phyloP scores from a whole-genome alignment of 2,888 invertebrate genomes.

The Sussaba pulchella region DNA sequence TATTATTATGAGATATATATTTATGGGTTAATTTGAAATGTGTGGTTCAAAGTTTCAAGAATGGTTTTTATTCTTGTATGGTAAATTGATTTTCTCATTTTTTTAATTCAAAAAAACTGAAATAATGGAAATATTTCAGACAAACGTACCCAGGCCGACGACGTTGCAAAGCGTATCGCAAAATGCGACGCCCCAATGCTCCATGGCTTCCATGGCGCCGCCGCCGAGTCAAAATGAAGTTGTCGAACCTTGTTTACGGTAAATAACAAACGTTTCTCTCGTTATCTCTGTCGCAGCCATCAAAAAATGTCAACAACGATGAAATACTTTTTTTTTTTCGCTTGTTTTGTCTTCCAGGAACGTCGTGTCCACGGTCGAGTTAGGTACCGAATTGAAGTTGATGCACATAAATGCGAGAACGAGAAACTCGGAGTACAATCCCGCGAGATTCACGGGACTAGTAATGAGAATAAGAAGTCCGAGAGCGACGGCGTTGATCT shows the following conservation, averaged over 20 bases:
- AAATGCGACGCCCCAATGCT: slow-evolving; percentile 76
- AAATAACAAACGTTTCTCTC: slow-evolving; percentile 59
- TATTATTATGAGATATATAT: not conserved
- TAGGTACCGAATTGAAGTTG: slow-evolving; percentile 90
- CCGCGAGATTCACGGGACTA: slow-evolving; percentile 92
- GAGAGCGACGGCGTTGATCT: slow-evolving; percentile 90
- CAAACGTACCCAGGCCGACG: slow-evolving; percentile 79
- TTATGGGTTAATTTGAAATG: not conserved
- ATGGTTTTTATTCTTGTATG: slow-evolving; percentile 19
- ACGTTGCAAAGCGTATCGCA: slow-evolving; percentile 78
- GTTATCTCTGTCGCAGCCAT: too few species aligned
- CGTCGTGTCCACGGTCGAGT: slow-evolving; percentile 92
- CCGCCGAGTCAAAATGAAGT: slow-evolving; percentile 75
- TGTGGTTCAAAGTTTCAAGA: too few species aligned
- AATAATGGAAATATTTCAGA: slow-evolving; percentile 73
- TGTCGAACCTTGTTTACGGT: slow-evolving; percentile 81
- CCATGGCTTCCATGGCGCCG: slow-evolving; percentile 78
- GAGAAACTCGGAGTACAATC: slow-evolving; percentile 93
- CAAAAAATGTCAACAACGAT: not conserved
- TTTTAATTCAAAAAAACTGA: not conserved
- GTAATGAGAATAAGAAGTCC: slow-evolving; percentile 94
- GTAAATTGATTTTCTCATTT: not conserved
- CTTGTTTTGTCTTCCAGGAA: slow-evolving; percentile 86
- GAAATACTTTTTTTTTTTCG: too few species aligned
- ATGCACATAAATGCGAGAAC: slow-evolving; percentile 92